phyloP scores from a whole-genome alignment of 2,888 invertebrate genomes.

The Arctia plantaginis region DNA sequence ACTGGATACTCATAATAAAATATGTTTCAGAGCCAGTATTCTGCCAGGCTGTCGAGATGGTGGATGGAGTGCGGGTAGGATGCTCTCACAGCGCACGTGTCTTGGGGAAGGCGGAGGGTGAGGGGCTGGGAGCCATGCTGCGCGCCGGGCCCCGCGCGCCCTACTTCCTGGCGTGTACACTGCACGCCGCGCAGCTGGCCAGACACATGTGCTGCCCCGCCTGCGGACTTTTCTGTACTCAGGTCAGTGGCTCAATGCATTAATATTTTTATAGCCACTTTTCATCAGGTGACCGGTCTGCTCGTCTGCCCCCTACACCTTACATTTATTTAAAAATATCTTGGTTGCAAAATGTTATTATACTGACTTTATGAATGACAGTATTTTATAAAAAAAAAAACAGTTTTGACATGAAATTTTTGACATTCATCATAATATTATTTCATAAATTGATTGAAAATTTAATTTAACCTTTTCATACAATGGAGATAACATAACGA shows the following conservation, averaged over 20 bases:
- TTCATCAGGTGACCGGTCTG: no score
- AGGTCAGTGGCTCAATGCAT: constrained; percentile 80
- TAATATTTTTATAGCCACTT: no score
- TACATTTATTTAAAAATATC: no score
- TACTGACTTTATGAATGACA: no score
- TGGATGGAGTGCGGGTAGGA: constrained; percentile 91
- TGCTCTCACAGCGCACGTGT: constrained; percentile 89
- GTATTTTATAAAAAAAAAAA: no score
- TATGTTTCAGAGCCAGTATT: constrained; percentile 83
- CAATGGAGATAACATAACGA: no score
- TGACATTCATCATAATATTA: no score
- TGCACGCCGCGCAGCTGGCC: constrained; percentile 91
- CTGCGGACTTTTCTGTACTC: constrained; percentile 95
- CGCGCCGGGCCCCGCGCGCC: constrained; percentile 92
- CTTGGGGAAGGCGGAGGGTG: constrained; percentile 53
- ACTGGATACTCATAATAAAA: neutral
- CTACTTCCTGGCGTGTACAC: constrained; percentile 92
- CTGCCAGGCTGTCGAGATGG: constrained; percentile 92
- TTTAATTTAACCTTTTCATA: no score
- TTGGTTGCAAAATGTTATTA: no score
- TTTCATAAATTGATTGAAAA: no score
- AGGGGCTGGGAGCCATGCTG: constrained; percentile 82
- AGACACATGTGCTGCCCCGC: constrained; percentile 96
- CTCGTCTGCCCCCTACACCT: no score
- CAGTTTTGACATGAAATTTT: no score